A percentile compares a stretch with the other conserved stretches of the same genome.
These are phyloP conservation scores for Centropyge bicolor DNA, from an alignment of 2,797 vertebrate genomes.

Conservation along the genomic window DNA sequence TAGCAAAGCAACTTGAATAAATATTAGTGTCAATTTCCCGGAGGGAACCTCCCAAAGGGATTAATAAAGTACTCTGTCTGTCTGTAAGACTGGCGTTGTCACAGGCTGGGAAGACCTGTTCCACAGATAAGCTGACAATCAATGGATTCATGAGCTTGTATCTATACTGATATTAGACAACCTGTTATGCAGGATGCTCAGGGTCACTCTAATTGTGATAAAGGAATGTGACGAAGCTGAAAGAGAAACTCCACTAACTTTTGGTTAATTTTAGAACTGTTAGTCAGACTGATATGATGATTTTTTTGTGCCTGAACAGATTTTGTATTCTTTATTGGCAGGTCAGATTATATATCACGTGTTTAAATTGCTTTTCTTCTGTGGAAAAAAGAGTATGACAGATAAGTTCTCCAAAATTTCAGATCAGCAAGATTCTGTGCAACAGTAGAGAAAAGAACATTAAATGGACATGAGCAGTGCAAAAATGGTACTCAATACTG, in stretches of 20 bases:
- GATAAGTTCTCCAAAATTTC: background rate
- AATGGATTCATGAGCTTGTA: background rate
- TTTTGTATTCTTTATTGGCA: background rate
- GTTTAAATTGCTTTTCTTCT: background rate
- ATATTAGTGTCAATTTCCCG: no score
- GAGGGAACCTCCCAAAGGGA: no score
- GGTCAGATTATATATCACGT: background rate
- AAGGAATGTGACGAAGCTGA: background rate
- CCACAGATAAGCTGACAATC: background rate
- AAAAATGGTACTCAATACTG: background rate
- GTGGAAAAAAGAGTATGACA: background rate
- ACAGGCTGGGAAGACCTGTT: conserved; percentile 7
- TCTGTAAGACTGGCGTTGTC: no score
- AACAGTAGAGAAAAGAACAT: background rate
- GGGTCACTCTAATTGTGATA: background rate
- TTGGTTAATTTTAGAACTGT: background rate
- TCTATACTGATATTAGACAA: background rate
- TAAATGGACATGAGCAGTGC: background rate
- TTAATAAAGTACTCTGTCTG: no score
- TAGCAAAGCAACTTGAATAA: background rate
- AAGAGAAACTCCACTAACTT: background rate
- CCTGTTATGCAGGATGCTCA: conserved; percentile 27
- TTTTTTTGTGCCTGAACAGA: background rate
- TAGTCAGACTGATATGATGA: background rate
- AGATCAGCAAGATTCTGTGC: background rate